These are phyloP conservation scores for Busseola fusca DNA, from an alignment of 2,888 invertebrate species.

Conservation along the genomic window DNA sequence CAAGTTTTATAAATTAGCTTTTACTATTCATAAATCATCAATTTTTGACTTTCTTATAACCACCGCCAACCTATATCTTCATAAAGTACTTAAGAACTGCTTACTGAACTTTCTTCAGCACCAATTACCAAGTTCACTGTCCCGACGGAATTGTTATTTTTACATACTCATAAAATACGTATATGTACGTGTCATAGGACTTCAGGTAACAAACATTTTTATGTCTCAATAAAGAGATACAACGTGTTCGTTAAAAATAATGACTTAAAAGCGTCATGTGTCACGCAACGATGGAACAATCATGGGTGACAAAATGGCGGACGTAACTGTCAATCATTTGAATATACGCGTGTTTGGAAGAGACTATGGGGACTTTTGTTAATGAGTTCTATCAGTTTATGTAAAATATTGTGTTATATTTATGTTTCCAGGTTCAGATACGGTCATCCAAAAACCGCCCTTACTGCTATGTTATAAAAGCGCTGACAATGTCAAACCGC, in stretches of 20 bases:
- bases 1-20: not conserved
- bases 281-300: conserved; percentile 48
- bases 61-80: not conserved
- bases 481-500: not conserved
- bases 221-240: conserved; percentile 55
- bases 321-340: conserved; percentile 50
- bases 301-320: conserved; percentile 50
- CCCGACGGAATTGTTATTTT: conserved; percentile 3
- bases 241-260: conserved; percentile 64
- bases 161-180: conserved; percentile 13
- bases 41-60: not conserved
- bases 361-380: not conserved
- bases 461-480: not conserved
- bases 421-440: not conserved
- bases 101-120: conserved; percentile 9
- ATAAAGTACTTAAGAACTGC: not conserved
- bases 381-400: not conserved
- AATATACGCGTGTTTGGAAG: conserved; percentile 28
- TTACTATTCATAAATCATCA: not conserved
- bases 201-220: conserved; percentile 40
- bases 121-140: conserved; percentile 2
- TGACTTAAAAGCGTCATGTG: conserved; percentile 60
- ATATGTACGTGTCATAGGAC: not conserved
- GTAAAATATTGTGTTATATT: not conserved
- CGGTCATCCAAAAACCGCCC: not conserved